Percentiles rank a stretch among this genome's conserved stretches.
Evolutionary conservation across 2,113 vertebrate genomes (phyloP).

Genomic region (Channa maculata): DNA sequence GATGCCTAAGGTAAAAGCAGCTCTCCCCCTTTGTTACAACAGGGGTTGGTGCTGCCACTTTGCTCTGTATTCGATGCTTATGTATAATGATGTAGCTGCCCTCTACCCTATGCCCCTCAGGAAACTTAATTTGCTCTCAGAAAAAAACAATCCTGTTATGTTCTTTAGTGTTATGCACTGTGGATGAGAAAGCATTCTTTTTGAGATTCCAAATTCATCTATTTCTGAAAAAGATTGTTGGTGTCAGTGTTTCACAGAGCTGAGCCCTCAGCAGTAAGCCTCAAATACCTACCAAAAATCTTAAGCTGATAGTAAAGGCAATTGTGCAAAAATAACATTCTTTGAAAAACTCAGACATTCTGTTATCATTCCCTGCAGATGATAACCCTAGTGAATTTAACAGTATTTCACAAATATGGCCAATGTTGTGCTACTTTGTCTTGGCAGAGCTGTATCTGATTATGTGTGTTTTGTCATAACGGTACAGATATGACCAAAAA

Average conservation of each 20-base stretch:
- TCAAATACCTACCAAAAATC: conserved; percentile 11
- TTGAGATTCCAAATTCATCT: conserved; percentile 24
- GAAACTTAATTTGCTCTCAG: conserved; percentile 37
- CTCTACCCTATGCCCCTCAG: conserved; percentile 57
- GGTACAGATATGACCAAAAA: not conserved
- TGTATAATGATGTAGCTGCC: conserved; percentile 68
- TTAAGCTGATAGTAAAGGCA: not conserved
- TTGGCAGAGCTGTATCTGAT: too few species aligned
- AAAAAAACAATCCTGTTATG: conserved; percentile 52
- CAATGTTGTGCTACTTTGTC: conserved; percentile 1
- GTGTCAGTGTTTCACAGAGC: conserved; percentile 77
- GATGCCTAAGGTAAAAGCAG: conserved; percentile 85
- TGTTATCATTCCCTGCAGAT: not conserved
- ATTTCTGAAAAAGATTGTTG: conserved; percentile 64
- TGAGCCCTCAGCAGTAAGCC: conserved; percentile 64
- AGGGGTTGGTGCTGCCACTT: conserved; percentile 68
- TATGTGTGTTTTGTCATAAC: too few species aligned
- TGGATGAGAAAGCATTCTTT: conserved; percentile 38
- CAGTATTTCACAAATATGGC: conserved; percentile 51
- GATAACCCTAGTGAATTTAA: conserved; percentile 1
- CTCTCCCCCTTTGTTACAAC: conserved; percentile 66
- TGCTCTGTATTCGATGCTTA: conserved; percentile 79
- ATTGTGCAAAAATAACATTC: not conserved
- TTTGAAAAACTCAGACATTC: conserved; percentile 2
- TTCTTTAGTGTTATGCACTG: conserved; percentile 57